Conservation (phyloP, 2,888 invertebrate genomes). For the Nephrotoma flavescens region DNA sequence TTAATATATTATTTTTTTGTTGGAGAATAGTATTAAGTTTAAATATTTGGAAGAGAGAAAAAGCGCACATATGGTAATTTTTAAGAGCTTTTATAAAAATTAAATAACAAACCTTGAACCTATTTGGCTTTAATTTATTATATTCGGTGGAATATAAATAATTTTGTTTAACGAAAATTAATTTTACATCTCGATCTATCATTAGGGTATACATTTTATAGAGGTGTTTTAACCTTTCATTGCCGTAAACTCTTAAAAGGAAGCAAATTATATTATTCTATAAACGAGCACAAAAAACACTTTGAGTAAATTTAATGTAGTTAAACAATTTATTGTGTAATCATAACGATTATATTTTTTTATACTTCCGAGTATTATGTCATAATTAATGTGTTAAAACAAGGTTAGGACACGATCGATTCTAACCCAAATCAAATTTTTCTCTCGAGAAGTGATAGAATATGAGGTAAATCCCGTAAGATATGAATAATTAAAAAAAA, state of each 20-base stretch:
- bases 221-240: neutral
- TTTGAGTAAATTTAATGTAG: neutral
- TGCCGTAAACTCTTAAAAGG: neutral
- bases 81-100: neutral
- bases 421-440: no score
- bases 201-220: neutral
- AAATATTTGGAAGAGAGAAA: neutral
- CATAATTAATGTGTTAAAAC: neutral
- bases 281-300: neutral
- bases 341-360: neutral
- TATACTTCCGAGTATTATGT: neutral
- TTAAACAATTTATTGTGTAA: neutral
- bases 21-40: neutral
- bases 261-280: neutral
- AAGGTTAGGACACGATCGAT: no score
- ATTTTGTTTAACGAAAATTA: neutral
- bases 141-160: neutral
- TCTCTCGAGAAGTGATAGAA: no score
- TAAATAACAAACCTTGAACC: neutral
- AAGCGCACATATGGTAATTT: neutral
- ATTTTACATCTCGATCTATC: neutral
- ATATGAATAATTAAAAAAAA: no score
- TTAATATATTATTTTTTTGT: neutral
- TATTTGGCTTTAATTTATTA: neutral
- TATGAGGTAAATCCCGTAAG: no score